Evolutionary conservation across 2,888 invertebrate species (phyloP), one percentile per base, ranked within the genome.

Genomic region (Leptinotarsa peninsularis): DNA sequence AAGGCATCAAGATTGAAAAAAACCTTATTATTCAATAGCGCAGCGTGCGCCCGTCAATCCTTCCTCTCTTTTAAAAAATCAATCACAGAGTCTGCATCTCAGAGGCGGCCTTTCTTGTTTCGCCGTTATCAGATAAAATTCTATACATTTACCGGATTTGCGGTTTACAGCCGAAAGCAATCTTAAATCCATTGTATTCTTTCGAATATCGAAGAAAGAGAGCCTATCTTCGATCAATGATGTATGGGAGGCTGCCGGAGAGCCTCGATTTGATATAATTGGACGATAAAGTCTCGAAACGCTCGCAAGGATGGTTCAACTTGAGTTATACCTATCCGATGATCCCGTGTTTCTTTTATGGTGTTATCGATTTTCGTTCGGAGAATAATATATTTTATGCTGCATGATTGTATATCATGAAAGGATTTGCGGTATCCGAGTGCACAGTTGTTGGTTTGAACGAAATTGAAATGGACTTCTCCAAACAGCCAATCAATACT

Each of bases 211-310:
- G 75, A 63, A 63, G 43, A 43, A 33, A 63, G 63, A 63, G 63
- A 33, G 77, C 73, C 79, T 83, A 83, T 83, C 82, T 84, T 74
- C 83, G 82, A 85, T 86, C 85, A 83, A 83, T 83, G 84, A 85
- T 84, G 82, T 86, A 85, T 85, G 84, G 84, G 82, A 43, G 82
- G 84, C 82, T 81, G 85, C 81, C 84, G 84, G 18, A 72, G 84
- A 84, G 85, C 83, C 83, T 85, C 84, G 84, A 85, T 85, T 85
- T 83, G 85, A 86, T 86, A 84, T 86, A 86, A 86, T 86, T 86
- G 86, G 86, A 82, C 82, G 86, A 86, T 86, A 86, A 86, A 85
- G 80, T 77, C 78, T 79, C 78, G 63, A 63, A 63, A 63, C n/a
- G 63, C 63, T 63, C 63, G 63, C 63, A 17, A 33, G 67, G 70